Base-by-base conservation (phyloP, 2,113 vertebrate genomes). In the Corythornis cristatus region DNA sequence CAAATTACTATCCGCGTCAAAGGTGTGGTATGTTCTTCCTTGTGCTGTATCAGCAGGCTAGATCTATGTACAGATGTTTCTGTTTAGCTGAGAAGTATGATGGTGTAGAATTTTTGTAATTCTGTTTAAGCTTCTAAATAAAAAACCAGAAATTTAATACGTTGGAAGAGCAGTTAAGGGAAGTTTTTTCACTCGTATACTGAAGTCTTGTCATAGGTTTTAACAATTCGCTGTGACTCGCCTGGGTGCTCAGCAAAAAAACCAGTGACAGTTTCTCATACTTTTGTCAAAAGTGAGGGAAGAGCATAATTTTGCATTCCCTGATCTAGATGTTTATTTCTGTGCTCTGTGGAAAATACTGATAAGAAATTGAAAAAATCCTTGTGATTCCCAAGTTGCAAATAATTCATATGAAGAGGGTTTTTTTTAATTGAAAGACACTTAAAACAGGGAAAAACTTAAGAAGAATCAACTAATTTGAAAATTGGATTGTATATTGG, bases 1-100 rank as follows among this genome's bases (percentile, higher is more conserved):
- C 98, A 43, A 99, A 99, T 96, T 97, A 97, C 93, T 91, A 98
- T 61, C 99, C 99, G 57, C 98, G 99, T 62, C 98, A 98, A 97
- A 98, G 99, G 99, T 98, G 95, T 96, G 96, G 3, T 83, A 58
- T 79, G 62, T 89, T 78, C n/a, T 66, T 50, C 58, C 16, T 48
- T 76, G 56, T 62, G 51, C 45, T 83, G 40, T 28, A 28, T 50
- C 65, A 76, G 12, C 33, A 73, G 17, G 15, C 42, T 73, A 12
- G 2, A 45, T 48, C 48, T 81, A 6, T 60, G 33, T 68, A 43
- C 23, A 33, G 83, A 53, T 82, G 8, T 78, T 87, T 81, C 67
- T 6, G 65, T 68, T 57, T 76, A 82, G 11, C 43, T 74, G 20
- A 43, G 43, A 53, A 73, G 7, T 45, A 14, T 29, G 51, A 7